Evolutionary conservation across 2,797 vertebrate genomes (phyloP).

Genomic region (Micromesistius poutassou): DNA sequence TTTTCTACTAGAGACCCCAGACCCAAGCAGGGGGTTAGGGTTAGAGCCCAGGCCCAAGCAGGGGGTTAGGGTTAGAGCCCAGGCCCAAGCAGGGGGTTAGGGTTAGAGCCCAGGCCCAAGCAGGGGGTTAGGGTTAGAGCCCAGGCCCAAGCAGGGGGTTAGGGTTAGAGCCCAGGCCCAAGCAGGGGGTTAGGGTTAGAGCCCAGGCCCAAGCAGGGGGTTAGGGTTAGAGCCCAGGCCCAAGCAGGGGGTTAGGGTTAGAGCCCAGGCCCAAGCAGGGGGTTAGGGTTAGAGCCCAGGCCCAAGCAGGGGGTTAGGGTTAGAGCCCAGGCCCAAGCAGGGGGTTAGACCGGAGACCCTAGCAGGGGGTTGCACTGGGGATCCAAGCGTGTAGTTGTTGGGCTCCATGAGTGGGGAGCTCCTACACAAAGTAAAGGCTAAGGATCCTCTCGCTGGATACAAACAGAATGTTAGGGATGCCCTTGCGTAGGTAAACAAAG

Average conservation of each 20-base stretch:
- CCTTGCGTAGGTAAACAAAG: slow-evolving; percentile 56
- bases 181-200: slow-evolving; percentile 8
- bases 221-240: no score
- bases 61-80: background rate
- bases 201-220: no score
- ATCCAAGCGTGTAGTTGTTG: no score
- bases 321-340: slow-evolving; percentile 36
- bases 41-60: background rate
- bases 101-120: no score
- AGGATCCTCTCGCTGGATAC: slow-evolving; percentile 64
- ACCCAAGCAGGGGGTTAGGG: background rate
- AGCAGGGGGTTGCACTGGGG: no score
- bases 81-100: slow-evolving; percentile 8
- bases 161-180: slow-evolving; percentile 8
- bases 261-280: no score
- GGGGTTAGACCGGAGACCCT: background rate
- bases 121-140: slow-evolving; percentile 7
- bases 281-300: no score
- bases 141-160: no score
- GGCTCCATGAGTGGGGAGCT: background rate
- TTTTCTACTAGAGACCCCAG: slow-evolving; percentile 53
- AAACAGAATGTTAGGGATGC: slow-evolving; percentile 69
- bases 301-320: no score
- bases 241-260: no score
- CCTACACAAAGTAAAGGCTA: slow-evolving; percentile 49